phyloP scores from a whole-genome alignment of 2,888 invertebrate species.

The Spialia ferax region DNA sequence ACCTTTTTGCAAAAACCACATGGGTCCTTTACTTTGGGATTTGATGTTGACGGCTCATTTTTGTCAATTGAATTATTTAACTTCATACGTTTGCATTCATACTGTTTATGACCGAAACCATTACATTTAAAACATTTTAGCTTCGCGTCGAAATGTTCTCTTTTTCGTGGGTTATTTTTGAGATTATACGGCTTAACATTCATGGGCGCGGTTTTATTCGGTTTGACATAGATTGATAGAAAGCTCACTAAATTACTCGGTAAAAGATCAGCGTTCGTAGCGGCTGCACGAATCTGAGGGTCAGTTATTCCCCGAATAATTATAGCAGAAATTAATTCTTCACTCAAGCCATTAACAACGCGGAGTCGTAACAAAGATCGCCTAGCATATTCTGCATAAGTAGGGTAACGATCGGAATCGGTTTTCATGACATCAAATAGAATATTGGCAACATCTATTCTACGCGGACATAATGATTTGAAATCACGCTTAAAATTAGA shows the following conservation, averaged over 20 bases:
- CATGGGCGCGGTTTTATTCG: neutral
- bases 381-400: neutral
- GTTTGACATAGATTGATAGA: neutral
- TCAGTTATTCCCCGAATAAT: neutral
- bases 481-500: constrained; percentile 4
- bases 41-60: too few relatives aligned
- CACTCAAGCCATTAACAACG: neutral
- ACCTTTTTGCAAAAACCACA: constrained; percentile 40
- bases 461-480: neutral
- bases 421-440: neutral
- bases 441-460: neutral
- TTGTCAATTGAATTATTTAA: too few relatives aligned
- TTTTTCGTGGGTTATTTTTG: neutral
- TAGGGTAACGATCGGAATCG: constrained; percentile 1
- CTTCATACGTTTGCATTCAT: constrained; percentile 13
- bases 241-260: neutral
- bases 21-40: neutral
- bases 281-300: constrained; percentile 1
- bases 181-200: neutral
- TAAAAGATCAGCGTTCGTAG: neutral
- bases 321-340: neutral
- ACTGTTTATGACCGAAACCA: constrained; percentile 28
- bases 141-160: neutral
- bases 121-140: constrained; percentile 42
- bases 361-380: neutral